phyloP scores from a whole-genome alignment of 1,140 invertebrate species.

The Temnothorax curvispinosus region DNA sequence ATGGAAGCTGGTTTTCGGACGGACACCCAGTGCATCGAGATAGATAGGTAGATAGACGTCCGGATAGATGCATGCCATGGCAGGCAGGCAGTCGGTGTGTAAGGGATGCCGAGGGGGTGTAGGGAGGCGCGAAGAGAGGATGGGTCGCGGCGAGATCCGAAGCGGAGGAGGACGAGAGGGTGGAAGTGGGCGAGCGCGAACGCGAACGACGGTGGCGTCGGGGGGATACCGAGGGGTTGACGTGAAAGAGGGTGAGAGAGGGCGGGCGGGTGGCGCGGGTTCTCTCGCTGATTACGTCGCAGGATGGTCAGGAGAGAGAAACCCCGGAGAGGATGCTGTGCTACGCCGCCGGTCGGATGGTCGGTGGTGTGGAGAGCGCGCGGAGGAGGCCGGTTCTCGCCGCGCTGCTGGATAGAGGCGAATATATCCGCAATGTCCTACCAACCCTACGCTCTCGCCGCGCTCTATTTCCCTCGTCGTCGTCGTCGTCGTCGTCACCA shows the following conservation, averaged over 20 bases:
- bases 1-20: slow-evolving; percentile 72
- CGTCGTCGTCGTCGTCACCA: not conserved
- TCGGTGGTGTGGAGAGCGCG: slow-evolving; percentile 55
- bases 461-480: slow-evolving; percentile 65
- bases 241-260: slow-evolving; percentile 53
- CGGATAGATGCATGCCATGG: slow-evolving; percentile 79
- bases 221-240: slow-evolving; percentile 40
- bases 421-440: slow-evolving; percentile 85
- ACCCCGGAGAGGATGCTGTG: slow-evolving; percentile 78
- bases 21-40: slow-evolving; percentile 80
- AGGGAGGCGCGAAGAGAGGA: slow-evolving; percentile 49
- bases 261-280: slow-evolving; percentile 69
- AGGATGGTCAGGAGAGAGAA: slow-evolving; percentile 82
- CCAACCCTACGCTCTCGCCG: slow-evolving; percentile 74
- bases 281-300: slow-evolving; percentile 86
- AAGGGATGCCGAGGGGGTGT: slow-evolving; percentile 65
- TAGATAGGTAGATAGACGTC: slow-evolving; percentile 79
- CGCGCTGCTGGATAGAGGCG: slow-evolving; percentile 76
- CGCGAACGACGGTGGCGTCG: slow-evolving; percentile 44
- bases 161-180: slow-evolving; percentile 63
- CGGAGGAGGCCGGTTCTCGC: slow-evolving; percentile 63
- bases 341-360: slow-evolving; percentile 51
- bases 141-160: slow-evolving; percentile 67
- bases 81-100: slow-evolving; percentile 60
- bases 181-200: slow-evolving; percentile 52